Evolutionary conservation across 1,140 invertebrate species (phyloP), one percentile per base, ranked within the genome.

Genomic region (Drosophila micromelanica): DNA sequence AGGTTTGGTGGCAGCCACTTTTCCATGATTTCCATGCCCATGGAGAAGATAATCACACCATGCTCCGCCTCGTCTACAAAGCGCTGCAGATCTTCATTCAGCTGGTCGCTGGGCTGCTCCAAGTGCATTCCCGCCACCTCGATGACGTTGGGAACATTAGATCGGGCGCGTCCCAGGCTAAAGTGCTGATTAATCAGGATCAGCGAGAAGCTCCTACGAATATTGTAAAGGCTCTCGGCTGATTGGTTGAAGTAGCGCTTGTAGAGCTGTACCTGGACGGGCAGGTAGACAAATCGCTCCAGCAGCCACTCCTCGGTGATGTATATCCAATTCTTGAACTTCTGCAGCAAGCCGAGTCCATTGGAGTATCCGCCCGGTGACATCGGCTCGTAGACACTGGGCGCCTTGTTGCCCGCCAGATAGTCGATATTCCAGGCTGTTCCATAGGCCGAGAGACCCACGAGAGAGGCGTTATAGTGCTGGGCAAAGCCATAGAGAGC

Each of bases 11-110:
- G 92, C 67, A 95, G 73, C 45, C 93, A 93, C 2, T 92, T 91
- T 40, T 89, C 91, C 56, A 91, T 87, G 0, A 95, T 78, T 78
- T 94, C 94, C 0, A 94, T 93, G 0, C 94, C 95, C 43, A 95
- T 93, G 42, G 93, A 95, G 38, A 95, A 93, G 35, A 94, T 94
- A 3, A 95, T 80, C 0, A 93, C 93, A 5, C 94, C 94, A 9
- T 94, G 60, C 7, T 80, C 90, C 0, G 94, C 93, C 42, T 92
- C 90, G 57, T 95, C 93, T 37, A 95, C 76, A 71, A 94, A 92
- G 37, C 91, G 80, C 80, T 94, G 82, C 0, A 94, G 77, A 2
- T 71, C 40, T 0, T 7, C 51, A 3, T 57, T 64, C 13, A 94
- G 63, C n/a, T 92, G 46, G 0, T 46, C 63, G 1, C 74, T 5